Conservation (phyloP, 2,113 vertebrate genomes). For the Oreocharis arfaki region DNA sequence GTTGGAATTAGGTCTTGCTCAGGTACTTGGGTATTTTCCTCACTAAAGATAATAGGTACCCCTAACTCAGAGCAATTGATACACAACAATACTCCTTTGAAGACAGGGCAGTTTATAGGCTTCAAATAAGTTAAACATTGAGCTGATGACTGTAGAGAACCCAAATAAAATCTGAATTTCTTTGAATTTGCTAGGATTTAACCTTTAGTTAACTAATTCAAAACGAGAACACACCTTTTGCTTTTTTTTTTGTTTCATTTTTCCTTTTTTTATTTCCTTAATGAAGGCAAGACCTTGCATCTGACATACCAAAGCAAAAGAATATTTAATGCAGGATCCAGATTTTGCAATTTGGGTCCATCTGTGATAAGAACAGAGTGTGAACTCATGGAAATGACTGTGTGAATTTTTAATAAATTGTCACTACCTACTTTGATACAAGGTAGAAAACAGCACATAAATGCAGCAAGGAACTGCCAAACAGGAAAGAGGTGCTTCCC, state of each 20-base stretch:
- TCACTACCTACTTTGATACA: neutral
- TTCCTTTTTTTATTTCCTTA: accelerated
- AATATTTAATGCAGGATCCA: constrained; percentile 47
- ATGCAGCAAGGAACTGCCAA: neutral
- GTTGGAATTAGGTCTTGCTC: neutral
- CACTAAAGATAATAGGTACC: neutral
- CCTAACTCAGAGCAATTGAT: neutral
- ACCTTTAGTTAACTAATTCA: neutral
- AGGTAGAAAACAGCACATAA: neutral
- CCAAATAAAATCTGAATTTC: neutral
- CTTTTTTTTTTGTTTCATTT: accelerated
- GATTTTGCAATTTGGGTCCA: constrained; percentile 33
- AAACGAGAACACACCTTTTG: neutral
- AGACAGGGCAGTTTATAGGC: neutral
- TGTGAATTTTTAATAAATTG: constrained; percentile 55
- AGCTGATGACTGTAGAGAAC: neutral
- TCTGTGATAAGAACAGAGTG: constrained; percentile 51
- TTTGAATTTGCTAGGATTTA: neutral
- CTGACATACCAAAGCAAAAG: neutral
- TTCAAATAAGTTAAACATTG: neutral
- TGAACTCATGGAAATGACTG: constrained; percentile 25
- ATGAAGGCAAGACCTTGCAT: neutral
- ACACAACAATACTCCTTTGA: neutral
- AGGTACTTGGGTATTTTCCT: neutral
- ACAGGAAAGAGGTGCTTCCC: neutral